Base-by-base conservation (phyloP, 2,797 vertebrate genomes). In the Eulemur mongoz region DNA sequence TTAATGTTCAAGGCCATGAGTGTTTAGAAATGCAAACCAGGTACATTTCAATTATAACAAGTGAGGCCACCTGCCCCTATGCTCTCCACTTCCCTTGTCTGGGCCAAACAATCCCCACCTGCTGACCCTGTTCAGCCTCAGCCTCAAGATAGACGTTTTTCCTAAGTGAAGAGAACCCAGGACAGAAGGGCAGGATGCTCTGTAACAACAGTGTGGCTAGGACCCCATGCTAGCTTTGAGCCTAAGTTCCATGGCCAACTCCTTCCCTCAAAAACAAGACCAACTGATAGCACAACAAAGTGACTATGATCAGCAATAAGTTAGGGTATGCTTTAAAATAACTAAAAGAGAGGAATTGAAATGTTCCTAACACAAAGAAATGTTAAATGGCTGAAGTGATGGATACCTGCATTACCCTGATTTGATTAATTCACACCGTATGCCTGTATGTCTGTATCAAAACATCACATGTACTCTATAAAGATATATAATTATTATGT, bases 181-280 rank as follows among this genome's bases (percentile, higher is more conserved):
- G 35, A 22, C 12, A 35, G 22, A 5, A 73, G 4, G 38, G 9
- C 59, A 40, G 7, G 2, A 22, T 13, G 11, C 1, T 30, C 2
- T 23, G 4, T 7, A 20, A 22, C 43, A 75, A 9, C 20, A 48
- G 30, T 6, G 23, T 7, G 23, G 20, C 14, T 73, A 30, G 4
- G 30, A 17, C 1, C 38, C 11, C 45, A 35, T 4, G 0, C n/a
- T 40, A 67, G 15, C 20, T 25, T 45, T 52, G 27, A 57, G 2
- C 22, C 65, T 32, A 69, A 45, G 32, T 40, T 50, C 13, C 48
- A n/a, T 1, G 1, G 5, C 5, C 65, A n/a, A 45, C 0, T 8
- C 4, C 52, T 13, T 61, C 10, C 40, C 3, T 81, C 63, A 61
- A 65, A 69, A 79, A 48, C 13, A 90, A 78, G 63, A 4, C 17